Base-by-base conservation (phyloP, 1,140 invertebrate genomes). In the Pseudomyrmex cubaensis region DNA sequence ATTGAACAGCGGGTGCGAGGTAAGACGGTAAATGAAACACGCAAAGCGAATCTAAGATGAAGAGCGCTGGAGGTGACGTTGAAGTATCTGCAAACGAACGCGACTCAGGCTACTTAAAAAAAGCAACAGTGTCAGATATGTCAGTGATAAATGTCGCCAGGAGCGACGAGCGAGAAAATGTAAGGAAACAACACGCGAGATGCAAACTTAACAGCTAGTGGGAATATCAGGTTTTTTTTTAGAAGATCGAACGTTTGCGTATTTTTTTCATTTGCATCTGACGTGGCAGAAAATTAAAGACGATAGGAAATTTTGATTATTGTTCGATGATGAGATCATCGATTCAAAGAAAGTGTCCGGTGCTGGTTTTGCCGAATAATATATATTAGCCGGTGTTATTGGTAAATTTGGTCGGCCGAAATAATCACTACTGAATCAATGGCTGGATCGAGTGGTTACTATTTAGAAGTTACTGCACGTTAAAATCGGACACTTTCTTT, bases 51-150 rank as follows among this genome's bases (percentile, higher is more conserved):
- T 78, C 44, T 20, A 54, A 48, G 35, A n/a, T 20, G 54, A 70
- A 59, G 20, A 22, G 12, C 10, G 35, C 35, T 35, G 35, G 4
- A 13, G 56, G 44, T 78, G 64, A 70, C 59, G 76, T 61, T 80
- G 76, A 80, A 70, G 61, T 72, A 80, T 80, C 44, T 54, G 20
- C 44, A 52, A 59, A 25, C 44, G 52, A 20, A 59, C 44, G 66
- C 66, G 66, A 59, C n/a, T 80, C 72, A 66, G 44, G n/a, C 52
- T 25, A 54, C 59, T 80, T 50, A 80, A 80, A 17, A 70, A n/a
- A 20, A 59, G 72, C 44, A 48, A 13, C 9, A 10, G 50, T 61
- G 66, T 70, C 54, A 70, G 64, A 70, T 59, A 59, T n/a, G 54
- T 70, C 66, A 50, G 66, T 72, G 76, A 72, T 80, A 80, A 80